Evolutionary conservation across 2,797 vertebrate species (phyloP).

Genomic region (Hipposideros larvatus): DNA sequence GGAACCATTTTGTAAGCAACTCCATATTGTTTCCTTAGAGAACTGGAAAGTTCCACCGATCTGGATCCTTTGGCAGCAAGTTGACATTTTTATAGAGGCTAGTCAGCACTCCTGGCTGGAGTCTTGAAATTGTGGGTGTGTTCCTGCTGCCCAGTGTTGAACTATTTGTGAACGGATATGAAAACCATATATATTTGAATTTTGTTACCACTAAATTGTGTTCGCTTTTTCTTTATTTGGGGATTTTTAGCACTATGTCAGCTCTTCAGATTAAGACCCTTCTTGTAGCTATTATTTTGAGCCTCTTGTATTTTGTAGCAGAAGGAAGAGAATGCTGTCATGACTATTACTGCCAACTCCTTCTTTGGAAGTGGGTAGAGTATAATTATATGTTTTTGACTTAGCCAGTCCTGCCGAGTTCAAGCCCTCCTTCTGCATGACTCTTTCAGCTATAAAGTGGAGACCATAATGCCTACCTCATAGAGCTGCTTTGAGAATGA

Average conservation of each 20-base stretch:
- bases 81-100: slow-evolving; percentile 23
- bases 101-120: neutral
- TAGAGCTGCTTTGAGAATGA: slow-evolving; percentile 43
- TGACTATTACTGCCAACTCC: neutral
- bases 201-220: neutral
- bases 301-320: neutral
- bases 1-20: neutral
- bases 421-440: neutral
- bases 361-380: slow-evolving; percentile 30
- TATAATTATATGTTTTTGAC: slow-evolving; percentile 45
- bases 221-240: slow-evolving; percentile 12
- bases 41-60: slow-evolving; percentile 24
- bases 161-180: neutral
- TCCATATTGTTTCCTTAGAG: slow-evolving; percentile 38
- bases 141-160: neutral
- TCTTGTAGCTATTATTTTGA: neutral
- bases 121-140: neutral
- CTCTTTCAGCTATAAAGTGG: slow-evolving; percentile 24
- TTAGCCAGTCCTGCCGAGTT: neutral
- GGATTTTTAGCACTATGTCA: slow-evolving; percentile 32
- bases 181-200: neutral
- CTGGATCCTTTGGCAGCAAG: slow-evolving; percentile 4
- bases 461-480: slow-evolving; percentile 21
- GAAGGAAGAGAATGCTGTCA: neutral
- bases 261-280: slow-evolving; percentile 34